phyloP scores from a whole-genome alignment of 1,140 invertebrate species.

The Piezodorus guildinii region DNA sequence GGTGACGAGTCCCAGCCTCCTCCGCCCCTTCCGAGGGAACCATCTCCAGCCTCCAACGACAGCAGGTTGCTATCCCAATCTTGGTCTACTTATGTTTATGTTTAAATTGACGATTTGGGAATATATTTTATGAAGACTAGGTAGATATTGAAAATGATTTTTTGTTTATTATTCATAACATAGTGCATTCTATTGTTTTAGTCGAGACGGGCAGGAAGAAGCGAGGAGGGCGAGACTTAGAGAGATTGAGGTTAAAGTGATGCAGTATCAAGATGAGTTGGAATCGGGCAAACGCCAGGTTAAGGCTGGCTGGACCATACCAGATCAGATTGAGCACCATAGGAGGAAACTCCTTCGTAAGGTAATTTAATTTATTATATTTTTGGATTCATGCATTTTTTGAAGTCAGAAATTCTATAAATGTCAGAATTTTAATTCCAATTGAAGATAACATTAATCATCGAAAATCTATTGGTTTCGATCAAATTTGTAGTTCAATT shows the following conservation, averaged over 20 bases:
- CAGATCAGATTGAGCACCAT: slow-evolving; percentile 83
- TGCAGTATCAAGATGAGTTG: slow-evolving; percentile 93
- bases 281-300: slow-evolving; percentile 69
- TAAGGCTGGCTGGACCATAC: slow-evolving; percentile 64
- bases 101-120: too few relatives aligned
- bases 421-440: too few relatives aligned
- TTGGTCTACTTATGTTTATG: too few relatives aligned
- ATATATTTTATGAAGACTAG: too few relatives aligned
- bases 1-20: slow-evolving; percentile 18
- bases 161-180: neutral
- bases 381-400: neutral
- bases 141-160: neutral
- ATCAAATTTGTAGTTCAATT: too few relatives aligned
- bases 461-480: too few relatives aligned
- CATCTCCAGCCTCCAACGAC: slow-evolving; percentile 3
- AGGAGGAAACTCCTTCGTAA: slow-evolving; percentile 78
- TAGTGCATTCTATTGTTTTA: slow-evolving; percentile 16
- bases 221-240: slow-evolving; percentile 65
- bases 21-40: slow-evolving; percentile 19
- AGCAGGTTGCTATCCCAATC: neutral
- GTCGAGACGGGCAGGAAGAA: slow-evolving; percentile 46
- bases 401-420: too few relatives aligned
- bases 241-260: slow-evolving; percentile 87
- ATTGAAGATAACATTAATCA: too few relatives aligned
- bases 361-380: slow-evolving; percentile 36